A percentile compares a stretch with the other conserved stretches of the same genome.
Conservation (phyloP, 2,888 invertebrate genomes). For the Aethes cnicana region DNA sequence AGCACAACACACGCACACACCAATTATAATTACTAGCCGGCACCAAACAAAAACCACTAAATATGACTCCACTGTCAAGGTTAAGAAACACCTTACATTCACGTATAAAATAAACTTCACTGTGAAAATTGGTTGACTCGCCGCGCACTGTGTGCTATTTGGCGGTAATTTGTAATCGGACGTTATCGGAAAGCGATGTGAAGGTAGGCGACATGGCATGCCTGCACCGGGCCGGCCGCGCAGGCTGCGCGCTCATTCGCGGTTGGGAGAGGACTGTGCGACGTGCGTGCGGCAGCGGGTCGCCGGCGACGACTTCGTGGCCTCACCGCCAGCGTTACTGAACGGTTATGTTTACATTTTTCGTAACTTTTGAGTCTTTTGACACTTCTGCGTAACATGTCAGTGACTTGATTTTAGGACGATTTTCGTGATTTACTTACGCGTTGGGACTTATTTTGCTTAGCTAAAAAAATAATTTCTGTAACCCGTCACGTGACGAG, state of each 20-base stretch:
- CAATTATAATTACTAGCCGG: constrained; percentile 55
- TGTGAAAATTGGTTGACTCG: constrained; percentile 41
- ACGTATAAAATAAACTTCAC: constrained; percentile 51
- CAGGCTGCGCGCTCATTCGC: constrained; percentile 79
- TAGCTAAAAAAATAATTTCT: too few species aligned
- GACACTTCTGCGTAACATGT: too few species aligned
- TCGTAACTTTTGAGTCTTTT: neutral
- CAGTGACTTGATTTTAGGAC: too few species aligned
- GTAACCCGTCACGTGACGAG: too few species aligned
- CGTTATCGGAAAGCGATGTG: constrained; percentile 59
- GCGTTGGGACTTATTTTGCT: too few species aligned
- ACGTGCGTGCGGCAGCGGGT: constrained; percentile 32
- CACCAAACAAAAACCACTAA: constrained; percentile 50
- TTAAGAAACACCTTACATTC: constrained; percentile 70
- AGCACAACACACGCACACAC: constrained; percentile 52
- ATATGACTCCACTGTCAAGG: constrained; percentile 59
- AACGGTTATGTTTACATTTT: too few species aligned
- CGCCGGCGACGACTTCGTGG: constrained; percentile 39
- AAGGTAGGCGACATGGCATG: constrained; percentile 74
- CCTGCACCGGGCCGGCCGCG: constrained; percentile 65
- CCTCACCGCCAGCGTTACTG: too few species aligned
- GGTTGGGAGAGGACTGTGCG: constrained; percentile 76
- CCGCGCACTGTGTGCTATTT: constrained; percentile 64
- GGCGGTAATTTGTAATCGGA: constrained; percentile 64
- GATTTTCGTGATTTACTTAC: too few species aligned